Conservation (phyloP, 2,888 invertebrate species). For the Achlya flavicornis region DNA sequence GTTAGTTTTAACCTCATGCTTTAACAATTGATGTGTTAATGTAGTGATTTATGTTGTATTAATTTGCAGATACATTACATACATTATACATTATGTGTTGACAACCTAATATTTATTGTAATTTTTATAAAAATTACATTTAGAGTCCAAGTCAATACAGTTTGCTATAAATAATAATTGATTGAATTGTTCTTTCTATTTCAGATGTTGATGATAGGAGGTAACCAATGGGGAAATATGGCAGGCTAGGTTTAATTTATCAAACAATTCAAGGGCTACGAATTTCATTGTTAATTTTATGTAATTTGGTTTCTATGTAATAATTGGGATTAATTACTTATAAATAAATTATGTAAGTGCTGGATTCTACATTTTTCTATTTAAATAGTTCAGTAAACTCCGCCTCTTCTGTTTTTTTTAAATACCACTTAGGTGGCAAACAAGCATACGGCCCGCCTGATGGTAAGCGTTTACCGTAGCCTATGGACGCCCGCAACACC, state of each 20-base stretch:
- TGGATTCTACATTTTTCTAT: not conserved
- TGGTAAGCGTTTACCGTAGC: too few species aligned
- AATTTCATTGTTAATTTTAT: conserved; percentile 33
- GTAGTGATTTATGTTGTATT: too few species aligned
- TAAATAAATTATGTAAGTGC: conserved; percentile 45
- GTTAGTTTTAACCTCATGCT: too few species aligned
- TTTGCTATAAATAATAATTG: too few species aligned
- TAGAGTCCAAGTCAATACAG: not conserved
- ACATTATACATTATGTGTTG: too few species aligned
- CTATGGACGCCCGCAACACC: too few species aligned
- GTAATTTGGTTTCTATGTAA: conserved; percentile 21
- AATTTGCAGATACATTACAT: too few species aligned
- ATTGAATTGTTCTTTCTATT: conserved; percentile 37
- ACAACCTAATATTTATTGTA: too few species aligned
- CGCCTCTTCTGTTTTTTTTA: too few species aligned
- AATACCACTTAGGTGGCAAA: too few species aligned
- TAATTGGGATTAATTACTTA: conserved; percentile 24
- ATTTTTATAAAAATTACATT: not conserved
- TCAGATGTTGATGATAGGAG: conserved; percentile 79
- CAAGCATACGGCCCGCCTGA: too few species aligned
- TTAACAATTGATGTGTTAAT: too few species aligned
- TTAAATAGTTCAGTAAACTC: conserved; percentile 12
- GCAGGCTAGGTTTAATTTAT: conserved; percentile 35
- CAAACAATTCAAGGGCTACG: conserved; percentile 34
- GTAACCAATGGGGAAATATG: conserved; percentile 47